Base-by-base conservation (phyloP, 2,113 vertebrate genomes). In the Myotis yumanensis region DNA sequence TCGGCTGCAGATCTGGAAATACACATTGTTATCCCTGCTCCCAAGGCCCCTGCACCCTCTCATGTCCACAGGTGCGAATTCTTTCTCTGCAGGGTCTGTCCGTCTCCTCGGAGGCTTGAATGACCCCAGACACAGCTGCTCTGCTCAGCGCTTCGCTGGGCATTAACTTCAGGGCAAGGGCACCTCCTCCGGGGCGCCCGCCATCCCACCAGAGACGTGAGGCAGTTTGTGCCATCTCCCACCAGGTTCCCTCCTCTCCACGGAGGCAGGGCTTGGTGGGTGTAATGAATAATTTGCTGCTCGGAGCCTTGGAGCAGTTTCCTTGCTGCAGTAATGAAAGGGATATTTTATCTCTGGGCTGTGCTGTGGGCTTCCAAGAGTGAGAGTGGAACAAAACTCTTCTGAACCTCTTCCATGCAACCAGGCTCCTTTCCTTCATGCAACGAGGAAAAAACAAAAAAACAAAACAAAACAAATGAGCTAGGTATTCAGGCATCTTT, bases 271-370 rank as follows among this genome's bases (percentile, higher is more conserved):
- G 23, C 35, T 64, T 15, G 14, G 12, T 35, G 8, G 16, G 8
- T 40, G 23, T 30, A 66, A 23, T 73, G 51, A 66, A 64, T 16
- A 17, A 40, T 37, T 54, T 64, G 7, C 11, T 46, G 35, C 84
- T 71, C 23, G 57, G 51, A 93, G 69, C 52, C 18, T 87, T 89
- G 32, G 32, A 28, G 14, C 57, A 79, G 11, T 87, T 92, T 68
- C 32, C 72, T 93, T 73, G 59, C 48, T 88, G 59, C 43, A 86
- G 17, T 5, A 68, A 79, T 68, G 73, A 57, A 90, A 69, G 59
- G 5, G 35, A 7, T 35, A 32, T 43, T 76, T 51, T 91, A 62
- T 40, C 57, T 79, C 84, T 59, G 20, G 23, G 6, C 18, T 32
- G 4, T 22, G 59, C 57, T 71, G 32, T 80, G 62, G 43, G 16